Evolutionary conservation across 2,888 invertebrate species (phyloP), one percentile per base, ranked within the genome.

Genomic region (Cerceris ruficornis): DNA sequence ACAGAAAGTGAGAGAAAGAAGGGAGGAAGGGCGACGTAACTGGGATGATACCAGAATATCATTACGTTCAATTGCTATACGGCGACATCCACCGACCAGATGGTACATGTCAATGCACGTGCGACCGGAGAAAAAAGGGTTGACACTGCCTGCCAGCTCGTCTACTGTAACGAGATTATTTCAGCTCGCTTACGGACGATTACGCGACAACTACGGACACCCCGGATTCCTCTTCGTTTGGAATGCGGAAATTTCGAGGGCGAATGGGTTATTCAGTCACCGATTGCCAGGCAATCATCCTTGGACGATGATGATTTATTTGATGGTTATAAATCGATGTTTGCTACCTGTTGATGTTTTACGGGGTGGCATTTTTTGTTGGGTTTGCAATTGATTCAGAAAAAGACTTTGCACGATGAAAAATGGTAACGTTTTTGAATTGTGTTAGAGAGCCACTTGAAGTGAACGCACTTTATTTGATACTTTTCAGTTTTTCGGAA

Each of bases 51-150:
- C 74, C 77, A 80, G 85, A 84, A 82, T 85, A 85, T 86, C 86
- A 83, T 85, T 85, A 85, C 76, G 84, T 75, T 82, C 84, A 86
- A 85, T 85, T 85, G 80, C 69, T 77, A 67, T 69, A 68, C 69
- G 79, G 62, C 76, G 80, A 82, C 77, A 69, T 77, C 61, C 81
- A 72, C 11, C 67, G 68, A 57, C 83, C 85, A 86, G 85, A 80
- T 85, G 86, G 73, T 82, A 78, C 76, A 73, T 76, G 77, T 80
- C 83, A 74, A 83, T 83, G 81, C 80, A 85, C 77, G 83, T 80
- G 83, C 76, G 74, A 41, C 65, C 61, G 17, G 60, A 55, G 28
- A 76, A 75, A 74, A 79, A 79, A 55, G 49, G 49, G n/a, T 60
- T 61, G 77, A 74, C 77, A 71, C 73, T 67, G 78, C 69, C 69